These are phyloP conservation scores for Lynx canadensis DNA, from an alignment of 2,113 vertebrate species.

Conservation along the genomic window DNA sequence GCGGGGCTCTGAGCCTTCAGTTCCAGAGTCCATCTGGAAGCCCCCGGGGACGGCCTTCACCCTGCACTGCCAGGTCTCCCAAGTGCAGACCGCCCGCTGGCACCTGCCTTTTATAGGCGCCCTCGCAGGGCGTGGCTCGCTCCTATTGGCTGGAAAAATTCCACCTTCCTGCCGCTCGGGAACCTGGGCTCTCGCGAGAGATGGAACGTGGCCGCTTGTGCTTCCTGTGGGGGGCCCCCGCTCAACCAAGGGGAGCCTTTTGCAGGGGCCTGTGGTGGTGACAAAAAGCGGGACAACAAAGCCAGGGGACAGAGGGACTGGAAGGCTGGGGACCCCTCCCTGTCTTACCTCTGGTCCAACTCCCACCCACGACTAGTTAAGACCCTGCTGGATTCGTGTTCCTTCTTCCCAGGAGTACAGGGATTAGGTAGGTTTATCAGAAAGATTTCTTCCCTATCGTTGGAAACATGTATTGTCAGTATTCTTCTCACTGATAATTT, in stretches of 20 bases:
- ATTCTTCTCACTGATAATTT: too few relatives aligned
- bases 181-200: not conserved
- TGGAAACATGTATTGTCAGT: not conserved
- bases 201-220: too few relatives aligned
- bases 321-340: not conserved
- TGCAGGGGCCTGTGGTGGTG: not conserved
- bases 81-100: accelerated
- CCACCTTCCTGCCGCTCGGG: not conserved
- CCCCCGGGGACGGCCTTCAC: accelerated
- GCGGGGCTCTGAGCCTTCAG: not conserved
- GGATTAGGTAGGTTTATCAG: not conserved
- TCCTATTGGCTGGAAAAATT: not conserved
- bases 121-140: not conserved
- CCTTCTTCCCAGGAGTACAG: not conserved
- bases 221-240: accelerated
- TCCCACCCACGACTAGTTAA: not conserved
- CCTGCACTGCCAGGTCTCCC: accelerated
- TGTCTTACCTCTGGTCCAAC: not conserved
- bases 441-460: not conserved
- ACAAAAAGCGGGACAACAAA: not conserved
- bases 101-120: not conserved
- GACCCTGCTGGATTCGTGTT: not conserved
- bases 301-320: not conserved
- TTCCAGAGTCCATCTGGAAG: not conserved
- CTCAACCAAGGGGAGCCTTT: not conserved